A percentile compares a stretch with the other conserved stretches of the same genome.
These are phyloP conservation scores for Mechanitis messenoides DNA, from an alignment of 2,888 invertebrate genomes.

Conservation along the genomic window DNA sequence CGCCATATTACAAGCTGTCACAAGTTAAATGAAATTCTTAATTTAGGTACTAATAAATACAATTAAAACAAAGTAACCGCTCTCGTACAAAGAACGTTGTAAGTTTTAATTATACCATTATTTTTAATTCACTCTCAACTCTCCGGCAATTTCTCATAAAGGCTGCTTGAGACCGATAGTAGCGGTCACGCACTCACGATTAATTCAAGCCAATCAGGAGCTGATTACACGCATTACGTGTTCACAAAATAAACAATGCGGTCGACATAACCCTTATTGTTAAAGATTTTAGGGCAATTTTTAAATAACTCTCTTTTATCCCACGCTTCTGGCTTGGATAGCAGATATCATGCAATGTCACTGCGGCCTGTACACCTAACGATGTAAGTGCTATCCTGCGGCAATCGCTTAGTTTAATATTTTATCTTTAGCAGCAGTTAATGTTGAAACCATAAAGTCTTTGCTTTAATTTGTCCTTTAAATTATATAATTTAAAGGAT, in stretches of 20 bases:
- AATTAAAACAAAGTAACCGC: conserved; percentile 42
- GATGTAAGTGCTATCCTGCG: conserved; percentile 37
- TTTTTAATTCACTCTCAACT: conserved; percentile 63
- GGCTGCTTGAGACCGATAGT: conserved; percentile 56
- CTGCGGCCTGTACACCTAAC: conserved; percentile 35
- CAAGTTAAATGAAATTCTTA: conserved; percentile 15
- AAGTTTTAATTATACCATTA: conserved; percentile 70
- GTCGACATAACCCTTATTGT: conserved; percentile 33
- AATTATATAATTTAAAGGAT: neutral
- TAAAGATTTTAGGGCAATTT: conserved; percentile 36
- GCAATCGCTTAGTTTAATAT: conserved; percentile 29
- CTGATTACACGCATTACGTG: conserved; percentile 72
- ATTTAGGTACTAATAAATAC: conserved; percentile 26
- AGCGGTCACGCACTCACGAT: conserved; percentile 72
- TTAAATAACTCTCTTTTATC: conserved; percentile 22
- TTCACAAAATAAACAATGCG: conserved; percentile 49
- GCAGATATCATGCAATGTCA: conserved; percentile 67
- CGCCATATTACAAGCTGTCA: conserved; percentile 3
- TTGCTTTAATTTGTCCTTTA: neutral
- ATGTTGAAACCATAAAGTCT: conserved; percentile 5
- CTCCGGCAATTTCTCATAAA: conserved; percentile 63
- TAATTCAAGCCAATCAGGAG: conserved; percentile 74
- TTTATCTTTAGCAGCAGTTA: conserved; percentile 16
- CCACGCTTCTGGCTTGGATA: conserved; percentile 32
- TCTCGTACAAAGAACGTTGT: conserved; percentile 51